Conservation (phyloP, 2,888 invertebrate genomes). For the Herminia tarsipennalis region DNA sequence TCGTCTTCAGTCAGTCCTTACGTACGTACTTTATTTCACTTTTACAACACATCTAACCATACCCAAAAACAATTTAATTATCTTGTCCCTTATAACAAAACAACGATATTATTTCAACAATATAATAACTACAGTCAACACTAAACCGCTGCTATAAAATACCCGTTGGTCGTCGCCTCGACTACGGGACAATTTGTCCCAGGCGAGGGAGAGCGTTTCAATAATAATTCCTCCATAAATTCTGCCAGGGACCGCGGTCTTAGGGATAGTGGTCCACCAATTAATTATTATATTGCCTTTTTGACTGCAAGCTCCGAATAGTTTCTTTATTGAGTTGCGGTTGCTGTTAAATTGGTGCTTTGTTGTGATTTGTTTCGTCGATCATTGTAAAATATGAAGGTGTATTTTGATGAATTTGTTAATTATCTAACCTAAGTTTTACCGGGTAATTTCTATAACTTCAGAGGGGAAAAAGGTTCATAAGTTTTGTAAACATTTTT, state of each 20-base stretch:
- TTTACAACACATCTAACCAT: too few species aligned
- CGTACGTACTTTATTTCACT: too few species aligned
- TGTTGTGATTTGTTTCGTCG: constrained; percentile 24
- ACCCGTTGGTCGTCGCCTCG: constrained; percentile 46
- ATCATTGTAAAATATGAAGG: background rate
- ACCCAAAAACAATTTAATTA: too few species aligned
- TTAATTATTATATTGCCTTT: constrained; percentile 77
- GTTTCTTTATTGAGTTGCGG: constrained; percentile 65
- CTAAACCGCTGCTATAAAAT: constrained; percentile 28
- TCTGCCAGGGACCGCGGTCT: constrained; percentile 59
- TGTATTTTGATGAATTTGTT: too few species aligned
- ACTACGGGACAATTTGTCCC: constrained; percentile 69
- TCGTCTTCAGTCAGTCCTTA: too few species aligned
- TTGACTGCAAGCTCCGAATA: constrained; percentile 65
- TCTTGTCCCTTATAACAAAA: background rate
- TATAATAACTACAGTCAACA: constrained; percentile 35
- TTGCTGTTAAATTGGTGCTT: constrained; percentile 40
- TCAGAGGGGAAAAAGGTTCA: too few species aligned
- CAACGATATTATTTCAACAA: constrained; percentile 3
- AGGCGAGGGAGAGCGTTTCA: constrained; percentile 62
- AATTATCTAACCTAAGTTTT: too few species aligned
- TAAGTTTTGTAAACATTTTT: too few species aligned
- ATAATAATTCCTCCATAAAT: constrained; percentile 77
- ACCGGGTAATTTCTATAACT: too few species aligned
- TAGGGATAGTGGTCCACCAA: constrained; percentile 58